Conservation (phyloP, 1,140 invertebrate genomes). For the Leptopilina clavipes region DNA sequence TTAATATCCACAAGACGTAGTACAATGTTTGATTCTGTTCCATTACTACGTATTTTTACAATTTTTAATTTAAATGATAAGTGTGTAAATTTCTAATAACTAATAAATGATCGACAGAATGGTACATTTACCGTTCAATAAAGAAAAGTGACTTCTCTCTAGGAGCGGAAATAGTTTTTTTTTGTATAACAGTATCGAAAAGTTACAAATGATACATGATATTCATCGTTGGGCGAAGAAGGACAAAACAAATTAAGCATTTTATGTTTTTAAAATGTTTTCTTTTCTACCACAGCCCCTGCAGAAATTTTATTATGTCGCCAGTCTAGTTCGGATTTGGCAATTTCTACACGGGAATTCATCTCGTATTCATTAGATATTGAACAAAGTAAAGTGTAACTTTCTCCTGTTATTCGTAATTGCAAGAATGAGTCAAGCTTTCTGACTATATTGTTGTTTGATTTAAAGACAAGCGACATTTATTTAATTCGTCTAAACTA, state of each 20-base stretch:
- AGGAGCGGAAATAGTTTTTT: constrained; percentile 39
- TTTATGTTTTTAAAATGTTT: constrained; percentile 42
- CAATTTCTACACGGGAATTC: too few relatives aligned
- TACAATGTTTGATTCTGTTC: constrained; percentile 52
- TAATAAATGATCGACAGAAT: constrained; percentile 72
- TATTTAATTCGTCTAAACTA: constrained; percentile 29
- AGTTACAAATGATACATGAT: constrained; percentile 54
- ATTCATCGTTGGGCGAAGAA: constrained; percentile 50
- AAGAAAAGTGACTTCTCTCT: constrained; percentile 40
- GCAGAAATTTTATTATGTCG: too few relatives aligned
- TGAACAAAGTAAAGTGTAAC: too few relatives aligned
- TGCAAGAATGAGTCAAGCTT: constrained; percentile 5
- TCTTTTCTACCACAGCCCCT: constrained; percentile 12
- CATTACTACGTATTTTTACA: constrained; percentile 48
- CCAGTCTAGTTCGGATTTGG: too few relatives aligned
- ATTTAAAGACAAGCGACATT: constrained; percentile 51
- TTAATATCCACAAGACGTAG: constrained; percentile 65
- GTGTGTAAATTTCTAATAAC: constrained; percentile 70
- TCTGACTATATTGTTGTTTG: constrained; percentile 37
- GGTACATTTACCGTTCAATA: constrained; percentile 70
- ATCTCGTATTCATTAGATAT: too few relatives aligned
- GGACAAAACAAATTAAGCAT: constrained; percentile 49
- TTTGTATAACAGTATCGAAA: constrained; percentile 48
- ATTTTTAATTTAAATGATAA: constrained; percentile 62
- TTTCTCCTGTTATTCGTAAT: neutral